Evolutionary conservation across 2,888 invertebrate genomes (phyloP).

Genomic region (Lymantria dispar): DNA sequence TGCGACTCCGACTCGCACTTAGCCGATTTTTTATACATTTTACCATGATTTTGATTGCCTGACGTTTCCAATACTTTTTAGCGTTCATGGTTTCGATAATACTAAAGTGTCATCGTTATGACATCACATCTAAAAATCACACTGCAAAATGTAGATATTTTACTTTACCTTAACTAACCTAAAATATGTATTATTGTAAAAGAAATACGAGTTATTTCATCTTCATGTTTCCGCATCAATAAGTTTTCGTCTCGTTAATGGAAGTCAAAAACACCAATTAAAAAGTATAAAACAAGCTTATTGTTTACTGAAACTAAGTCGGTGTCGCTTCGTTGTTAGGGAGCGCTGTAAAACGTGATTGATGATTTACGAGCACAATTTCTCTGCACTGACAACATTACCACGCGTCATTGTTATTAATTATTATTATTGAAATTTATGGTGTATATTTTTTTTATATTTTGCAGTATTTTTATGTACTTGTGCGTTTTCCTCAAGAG

Average conservation of each 20-base stretch:
- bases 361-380: conserved; percentile 14
- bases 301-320: conserved; percentile 20
- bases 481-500: too few species aligned
- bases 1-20: too few species aligned
- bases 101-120: too few species aligned
- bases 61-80: too few species aligned
- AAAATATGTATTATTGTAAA: too few species aligned
- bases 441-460: neutral
- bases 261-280: conserved; percentile 10
- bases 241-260: neutral
- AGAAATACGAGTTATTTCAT: too few species aligned
- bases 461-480: neutral
- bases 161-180: too few species aligned
- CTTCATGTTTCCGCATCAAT: neutral
- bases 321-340: conserved; percentile 15
- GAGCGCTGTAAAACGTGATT: conserved; percentile 27
- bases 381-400: conserved; percentile 3
- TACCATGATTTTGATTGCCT: too few species aligned
- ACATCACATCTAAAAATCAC: too few species aligned
- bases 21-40: too few species aligned
- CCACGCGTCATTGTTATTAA: conserved; percentile 4
- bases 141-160: too few species aligned
- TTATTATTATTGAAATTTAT: neutral
- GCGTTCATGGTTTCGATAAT: too few species aligned
- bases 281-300: conserved; percentile 15